phyloP scores from a whole-genome alignment of 2,113 vertebrate species.

The Gymnarchus niloticus region DNA sequence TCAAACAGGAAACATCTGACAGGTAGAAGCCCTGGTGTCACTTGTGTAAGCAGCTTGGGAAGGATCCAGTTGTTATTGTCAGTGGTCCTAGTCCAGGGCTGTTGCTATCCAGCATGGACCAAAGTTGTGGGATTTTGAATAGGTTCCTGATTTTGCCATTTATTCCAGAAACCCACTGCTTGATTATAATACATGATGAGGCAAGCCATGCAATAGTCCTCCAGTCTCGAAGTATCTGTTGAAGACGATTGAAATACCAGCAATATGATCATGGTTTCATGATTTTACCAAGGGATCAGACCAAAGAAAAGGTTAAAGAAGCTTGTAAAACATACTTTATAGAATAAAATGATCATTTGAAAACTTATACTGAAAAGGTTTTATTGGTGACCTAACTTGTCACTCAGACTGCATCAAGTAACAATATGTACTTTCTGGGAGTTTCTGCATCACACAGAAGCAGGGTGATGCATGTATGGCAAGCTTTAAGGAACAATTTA shows the following conservation, averaged over 20 bases:
- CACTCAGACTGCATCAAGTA: background rate
- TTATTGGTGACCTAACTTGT: conserved; percentile 3
- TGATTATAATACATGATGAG: conserved; percentile 60
- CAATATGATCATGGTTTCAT: conserved; percentile 68
- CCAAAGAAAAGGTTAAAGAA: too few relatives aligned
- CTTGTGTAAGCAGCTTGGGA: too few relatives aligned
- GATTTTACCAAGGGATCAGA: background rate
- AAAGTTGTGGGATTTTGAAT: too few relatives aligned
- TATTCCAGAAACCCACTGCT: conserved; percentile 41
- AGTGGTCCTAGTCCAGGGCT: background rate
- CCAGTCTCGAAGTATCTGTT: conserved; percentile 70
- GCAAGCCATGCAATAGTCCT: conserved; percentile 63
- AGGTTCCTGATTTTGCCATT: conserved; percentile 43
- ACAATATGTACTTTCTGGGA: background rate
- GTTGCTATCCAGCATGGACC: too few relatives aligned
- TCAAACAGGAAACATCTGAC: too few relatives aligned
- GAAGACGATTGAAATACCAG: conserved; percentile 69
- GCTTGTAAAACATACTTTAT: too few relatives aligned
- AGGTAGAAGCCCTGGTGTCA: background rate
- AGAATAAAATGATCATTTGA: too few relatives aligned
- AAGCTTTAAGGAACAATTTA: background rate
- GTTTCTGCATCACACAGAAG: background rate
- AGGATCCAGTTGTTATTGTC: background rate
- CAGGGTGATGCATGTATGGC: background rate
- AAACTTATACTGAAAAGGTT: too few relatives aligned